phyloP scores from a whole-genome alignment of 2,797 vertebrate genomes.

The Pangasius macronema region DNA sequence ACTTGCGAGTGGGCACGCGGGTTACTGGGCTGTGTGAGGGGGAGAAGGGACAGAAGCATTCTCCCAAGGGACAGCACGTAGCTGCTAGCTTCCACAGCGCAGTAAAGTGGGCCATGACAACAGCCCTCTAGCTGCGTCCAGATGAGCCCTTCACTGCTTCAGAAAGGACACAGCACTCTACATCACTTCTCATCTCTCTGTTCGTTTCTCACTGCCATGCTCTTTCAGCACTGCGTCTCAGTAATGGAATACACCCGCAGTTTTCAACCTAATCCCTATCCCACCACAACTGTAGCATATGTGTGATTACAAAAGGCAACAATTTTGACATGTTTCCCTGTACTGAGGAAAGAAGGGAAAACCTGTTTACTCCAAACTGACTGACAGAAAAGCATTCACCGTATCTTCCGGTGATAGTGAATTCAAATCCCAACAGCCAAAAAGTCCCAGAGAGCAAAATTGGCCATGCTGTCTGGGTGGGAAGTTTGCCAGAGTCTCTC shows the following conservation, averaged over 20 bases:
- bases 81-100: conserved; percentile 34
- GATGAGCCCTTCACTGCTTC: conserved; percentile 31
- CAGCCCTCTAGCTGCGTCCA: conserved; percentile 37
- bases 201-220: not conserved
- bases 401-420: not conserved
- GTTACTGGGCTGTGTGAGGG: conserved; percentile 30
- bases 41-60: conserved; percentile 36
- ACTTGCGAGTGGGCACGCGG: conserved; percentile 14
- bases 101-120: conserved; percentile 49
- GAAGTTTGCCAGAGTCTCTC: not conserved
- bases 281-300: not conserved
- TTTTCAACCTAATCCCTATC: not conserved
- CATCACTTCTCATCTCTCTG: not conserved
- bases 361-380: not conserved
- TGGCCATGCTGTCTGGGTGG: not conserved
- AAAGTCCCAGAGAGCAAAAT: not conserved
- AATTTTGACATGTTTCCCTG: not conserved
- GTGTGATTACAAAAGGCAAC: not conserved
- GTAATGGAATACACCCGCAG: not conserved
- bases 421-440: not conserved
- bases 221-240: not conserved
- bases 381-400: not conserved
- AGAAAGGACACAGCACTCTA: conserved; percentile 27
- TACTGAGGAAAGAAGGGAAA: not conserved
- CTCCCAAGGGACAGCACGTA: conserved; percentile 35